Percentiles rank a stretch among this genome's conserved stretches.
Evolutionary conservation across 30 jellyfish, hydroid and myxozoan species (phyloP).

Genomic region (Cassiopea xamachana): DNA sequence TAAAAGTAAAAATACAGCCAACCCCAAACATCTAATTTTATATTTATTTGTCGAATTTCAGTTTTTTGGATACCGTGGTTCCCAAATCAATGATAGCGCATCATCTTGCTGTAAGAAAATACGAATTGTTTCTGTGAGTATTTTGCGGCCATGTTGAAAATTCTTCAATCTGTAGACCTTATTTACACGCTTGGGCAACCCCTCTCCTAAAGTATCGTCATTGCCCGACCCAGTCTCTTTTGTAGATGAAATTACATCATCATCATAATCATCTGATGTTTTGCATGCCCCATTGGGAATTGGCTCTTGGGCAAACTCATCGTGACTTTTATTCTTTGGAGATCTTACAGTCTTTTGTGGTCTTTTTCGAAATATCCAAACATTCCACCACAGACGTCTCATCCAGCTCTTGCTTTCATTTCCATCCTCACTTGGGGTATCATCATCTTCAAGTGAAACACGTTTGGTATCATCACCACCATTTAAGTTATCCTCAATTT

Average conservation of each 20-base stretch:
- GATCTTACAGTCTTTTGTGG: not conserved
- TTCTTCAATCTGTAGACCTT: constrained; percentile 45
- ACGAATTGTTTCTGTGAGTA: constrained; percentile 27
- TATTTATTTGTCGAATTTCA: no score
- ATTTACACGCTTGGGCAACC: constrained; percentile 1
- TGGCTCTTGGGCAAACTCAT: not conserved
- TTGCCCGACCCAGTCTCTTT: not conserved
- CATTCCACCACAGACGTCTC: not conserved
- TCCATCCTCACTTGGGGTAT: not conserved
- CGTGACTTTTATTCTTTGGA: not conserved
- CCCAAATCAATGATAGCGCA: not conserved
- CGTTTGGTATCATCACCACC: not conserved
- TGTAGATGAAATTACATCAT: not conserved
- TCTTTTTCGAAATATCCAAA: not conserved
- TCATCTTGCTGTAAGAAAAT: constrained; percentile 20
- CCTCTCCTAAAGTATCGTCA: not conserved
- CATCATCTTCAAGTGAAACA: not conserved
- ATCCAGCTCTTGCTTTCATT: not conserved
- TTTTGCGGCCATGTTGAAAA: not conserved
- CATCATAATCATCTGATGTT: not conserved
- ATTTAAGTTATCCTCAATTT: not conserved
- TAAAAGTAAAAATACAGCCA: no score
- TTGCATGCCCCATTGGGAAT: not conserved
- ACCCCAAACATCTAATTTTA: no score
- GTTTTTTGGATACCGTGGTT: no score